Conservation (phyloP, 2,888 invertebrate genomes). For the Acronicta alni region DNA sequence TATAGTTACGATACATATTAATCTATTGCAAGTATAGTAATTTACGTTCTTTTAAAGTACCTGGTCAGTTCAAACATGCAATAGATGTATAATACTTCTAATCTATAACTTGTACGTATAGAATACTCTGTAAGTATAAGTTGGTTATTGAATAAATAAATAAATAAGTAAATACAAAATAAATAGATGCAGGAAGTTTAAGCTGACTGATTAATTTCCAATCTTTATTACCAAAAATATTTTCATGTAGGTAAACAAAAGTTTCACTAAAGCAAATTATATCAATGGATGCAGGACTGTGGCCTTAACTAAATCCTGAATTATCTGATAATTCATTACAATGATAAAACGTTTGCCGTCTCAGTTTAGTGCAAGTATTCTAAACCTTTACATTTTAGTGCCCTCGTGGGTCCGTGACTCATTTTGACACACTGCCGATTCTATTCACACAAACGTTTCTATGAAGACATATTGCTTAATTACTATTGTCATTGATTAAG, state of each 20-base stretch:
- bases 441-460: conserved; percentile 19
- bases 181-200: too few species aligned
- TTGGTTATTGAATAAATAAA: too few species aligned
- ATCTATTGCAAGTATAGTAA: too few species aligned
- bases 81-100: too few species aligned
- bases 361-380: conserved; percentile 60
- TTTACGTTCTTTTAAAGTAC: too few species aligned
- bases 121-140: too few species aligned
- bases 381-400: conserved; percentile 63
- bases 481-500: conserved; percentile 44
- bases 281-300: conserved; percentile 37
- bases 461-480: conserved; percentile 42
- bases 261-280: neutral
- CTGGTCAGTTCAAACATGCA: too few species aligned
- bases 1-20: too few species aligned
- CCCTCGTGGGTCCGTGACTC: conserved; percentile 47
- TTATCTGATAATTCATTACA: conserved; percentile 73
- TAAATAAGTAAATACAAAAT: too few species aligned
- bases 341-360: conserved; percentile 68
- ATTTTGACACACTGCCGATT: conserved; percentile 16
- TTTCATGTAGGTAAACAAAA: neutral
- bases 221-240: too few species aligned
- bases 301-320: conserved; percentile 61
- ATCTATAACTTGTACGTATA: too few species aligned
- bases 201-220: too few species aligned